These are phyloP conservation scores for Griposia aprilina DNA, from an alignment of 2,888 invertebrate species.

Conservation along the genomic window DNA sequence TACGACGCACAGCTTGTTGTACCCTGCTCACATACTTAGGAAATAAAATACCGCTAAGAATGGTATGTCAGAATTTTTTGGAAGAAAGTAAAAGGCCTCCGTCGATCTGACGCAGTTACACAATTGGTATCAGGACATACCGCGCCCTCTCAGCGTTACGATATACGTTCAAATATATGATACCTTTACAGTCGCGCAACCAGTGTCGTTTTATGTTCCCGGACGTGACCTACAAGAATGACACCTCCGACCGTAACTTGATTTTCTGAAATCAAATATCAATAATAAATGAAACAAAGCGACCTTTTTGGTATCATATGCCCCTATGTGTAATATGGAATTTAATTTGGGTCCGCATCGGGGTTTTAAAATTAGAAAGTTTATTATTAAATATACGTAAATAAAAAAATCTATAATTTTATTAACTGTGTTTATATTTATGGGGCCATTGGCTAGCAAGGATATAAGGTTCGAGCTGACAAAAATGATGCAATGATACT, in stretches of 20 bases:
- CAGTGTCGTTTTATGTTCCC: conserved; percentile 42
- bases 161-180: conserved; percentile 38
- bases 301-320: neutral
- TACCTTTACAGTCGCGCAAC: conserved; percentile 36
- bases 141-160: conserved; percentile 18
- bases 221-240: conserved; percentile 45
- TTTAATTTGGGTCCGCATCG: conserved; percentile 18
- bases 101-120: conserved; percentile 6
- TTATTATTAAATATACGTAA: neutral
- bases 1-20: neutral
- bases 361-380: conserved; percentile 7
- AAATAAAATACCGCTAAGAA: neutral
- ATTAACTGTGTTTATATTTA: neutral
- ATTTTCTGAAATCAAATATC: conserved; percentile 57
- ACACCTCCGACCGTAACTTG: conserved; percentile 39
- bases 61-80: neutral
- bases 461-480: neutral
- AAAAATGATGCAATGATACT: neutral
- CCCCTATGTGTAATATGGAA: conserved; percentile 13
- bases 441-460: neutral
- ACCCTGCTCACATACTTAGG: neutral
- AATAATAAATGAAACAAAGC: conserved; percentile 53
- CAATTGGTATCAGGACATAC: conserved; percentile 33
- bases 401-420: neutral
- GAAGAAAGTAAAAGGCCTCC: conserved; percentile 12